Evolutionary conservation across 2,113 vertebrate species (phyloP).

Genomic region (Hyperoodon ampullatus): DNA sequence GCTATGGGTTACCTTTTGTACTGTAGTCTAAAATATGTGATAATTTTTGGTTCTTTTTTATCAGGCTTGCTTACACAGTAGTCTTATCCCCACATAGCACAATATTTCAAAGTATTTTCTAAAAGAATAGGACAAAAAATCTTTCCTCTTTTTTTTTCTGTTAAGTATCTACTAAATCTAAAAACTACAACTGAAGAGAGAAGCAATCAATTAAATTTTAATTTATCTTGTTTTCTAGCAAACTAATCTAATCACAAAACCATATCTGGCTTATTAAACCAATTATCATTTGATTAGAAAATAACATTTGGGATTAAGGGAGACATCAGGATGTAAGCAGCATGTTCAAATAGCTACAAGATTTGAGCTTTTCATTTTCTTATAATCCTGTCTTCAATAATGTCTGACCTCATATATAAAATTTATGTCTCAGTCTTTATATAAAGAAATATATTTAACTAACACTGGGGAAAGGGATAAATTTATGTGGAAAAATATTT

Average conservation of each 20-base stretch:
- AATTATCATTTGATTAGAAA: conserved; percentile 16
- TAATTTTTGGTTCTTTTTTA: neutral
- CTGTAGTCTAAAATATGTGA: neutral
- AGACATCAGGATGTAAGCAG: neutral
- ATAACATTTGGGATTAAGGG: neutral
- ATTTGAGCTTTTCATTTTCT: neutral
- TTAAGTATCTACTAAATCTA: neutral
- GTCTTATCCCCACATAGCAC: neutral
- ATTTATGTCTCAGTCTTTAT: neutral
- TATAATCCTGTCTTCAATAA: neutral
- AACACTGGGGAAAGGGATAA: neutral
- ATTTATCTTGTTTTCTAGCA: neutral
- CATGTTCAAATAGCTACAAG: neutral
- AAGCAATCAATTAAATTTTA: conserved; percentile 21
- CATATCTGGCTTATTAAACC: neutral
- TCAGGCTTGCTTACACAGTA: neutral
- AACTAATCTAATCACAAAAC: neutral
- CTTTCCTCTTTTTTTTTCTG: conserved; percentile 17
- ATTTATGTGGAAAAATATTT: neutral
- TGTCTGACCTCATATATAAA: neutral
- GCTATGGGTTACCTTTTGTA: neutral
- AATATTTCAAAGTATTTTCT: neutral
- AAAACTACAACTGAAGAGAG: neutral
- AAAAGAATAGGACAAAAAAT: neutral
- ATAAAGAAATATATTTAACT: neutral